Conservation (phyloP, 2,113 vertebrate genomes). For the Python bivittatus region DNA sequence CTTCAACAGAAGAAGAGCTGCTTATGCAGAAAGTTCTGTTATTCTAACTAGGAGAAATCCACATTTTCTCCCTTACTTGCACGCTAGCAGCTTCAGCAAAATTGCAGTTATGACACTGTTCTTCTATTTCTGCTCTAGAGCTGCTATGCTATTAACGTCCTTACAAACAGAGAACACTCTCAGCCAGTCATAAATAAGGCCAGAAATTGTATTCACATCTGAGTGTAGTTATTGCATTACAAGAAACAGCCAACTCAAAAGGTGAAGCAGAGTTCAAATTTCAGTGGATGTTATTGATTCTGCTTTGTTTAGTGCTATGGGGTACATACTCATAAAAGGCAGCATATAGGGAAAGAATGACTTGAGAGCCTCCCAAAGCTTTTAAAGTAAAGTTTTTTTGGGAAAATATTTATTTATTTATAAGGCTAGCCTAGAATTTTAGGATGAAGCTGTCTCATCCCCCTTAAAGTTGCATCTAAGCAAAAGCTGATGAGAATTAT, state of each 20-base stretch:
- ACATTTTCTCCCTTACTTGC: conserved; percentile 1
- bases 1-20: no score
- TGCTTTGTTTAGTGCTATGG: conserved; percentile 53
- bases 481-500: conserved; percentile 25
- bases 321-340: conserved; percentile 33
- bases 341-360: conserved; percentile 37
- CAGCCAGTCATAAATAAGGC: conserved; percentile 29
- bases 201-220: conserved; percentile 25
- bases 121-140: conserved; percentile 43
- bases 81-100: conserved; percentile 45
- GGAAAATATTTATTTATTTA: conserved; percentile 40
- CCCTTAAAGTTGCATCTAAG: conserved; percentile 27
- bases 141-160: conserved; percentile 31
- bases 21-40: neutral
- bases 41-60: neutral
- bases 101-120: conserved; percentile 38
- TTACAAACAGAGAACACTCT: conserved; percentile 18
- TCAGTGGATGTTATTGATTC: conserved; percentile 58
- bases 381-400: conserved; percentile 56
- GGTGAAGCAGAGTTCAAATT: conserved; percentile 61
- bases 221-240: conserved; percentile 45
- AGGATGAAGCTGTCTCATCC: conserved; percentile 37
- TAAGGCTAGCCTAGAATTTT: conserved; percentile 44
- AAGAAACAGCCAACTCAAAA: conserved; percentile 36
- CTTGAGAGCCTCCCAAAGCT: conserved; percentile 49